Evolutionary conservation across 2,888 invertebrate genomes (phyloP).

Genomic region (Dorcus parallelipipedus): DNA sequence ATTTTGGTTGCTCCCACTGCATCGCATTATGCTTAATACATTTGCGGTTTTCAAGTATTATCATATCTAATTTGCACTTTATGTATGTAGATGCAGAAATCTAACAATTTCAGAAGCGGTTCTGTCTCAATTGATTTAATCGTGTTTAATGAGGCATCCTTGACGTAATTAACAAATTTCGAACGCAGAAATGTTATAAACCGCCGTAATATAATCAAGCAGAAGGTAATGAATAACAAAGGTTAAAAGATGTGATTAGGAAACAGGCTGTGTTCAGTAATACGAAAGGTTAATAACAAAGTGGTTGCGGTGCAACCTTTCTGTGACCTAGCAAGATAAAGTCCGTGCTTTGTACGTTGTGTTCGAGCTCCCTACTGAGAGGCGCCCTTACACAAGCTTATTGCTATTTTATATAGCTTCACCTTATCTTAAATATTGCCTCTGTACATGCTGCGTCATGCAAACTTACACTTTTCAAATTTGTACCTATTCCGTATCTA

Average conservation of each 20-base stretch:
- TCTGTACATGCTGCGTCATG: slow-evolving; percentile 31
- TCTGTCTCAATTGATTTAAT: too few species aligned
- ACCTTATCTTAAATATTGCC: slow-evolving; percentile 35
- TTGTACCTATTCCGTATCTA: slow-evolving; percentile 12
- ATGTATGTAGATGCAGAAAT: too few species aligned
- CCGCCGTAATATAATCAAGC: background rate
- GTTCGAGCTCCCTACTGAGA: slow-evolving; percentile 6
- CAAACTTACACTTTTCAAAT: slow-evolving; percentile 29
- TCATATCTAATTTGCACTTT: too few species aligned
- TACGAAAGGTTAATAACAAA: slow-evolving; percentile 44
- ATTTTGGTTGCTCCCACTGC: too few species aligned
- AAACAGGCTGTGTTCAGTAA: slow-evolving; percentile 32
- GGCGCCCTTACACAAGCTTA: slow-evolving; percentile 19
- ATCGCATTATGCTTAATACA: too few species aligned
- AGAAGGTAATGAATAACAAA: slow-evolving; percentile 27
- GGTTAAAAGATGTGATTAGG: slow-evolving; percentile 38
- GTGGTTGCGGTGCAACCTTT: slow-evolving; percentile 43
- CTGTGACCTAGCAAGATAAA: slow-evolving; percentile 42
- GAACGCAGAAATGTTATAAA: background rate
- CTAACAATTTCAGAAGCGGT: too few species aligned
- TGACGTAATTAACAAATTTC: too few species aligned
- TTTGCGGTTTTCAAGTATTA: too few species aligned
- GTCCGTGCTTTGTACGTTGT: slow-evolving; percentile 34
- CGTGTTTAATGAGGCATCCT: too few species aligned
- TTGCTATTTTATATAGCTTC: slow-evolving; percentile 18